Evolutionary conservation across 2,888 invertebrate species (phyloP).

Genomic region (Epirrhoe tristata): DNA sequence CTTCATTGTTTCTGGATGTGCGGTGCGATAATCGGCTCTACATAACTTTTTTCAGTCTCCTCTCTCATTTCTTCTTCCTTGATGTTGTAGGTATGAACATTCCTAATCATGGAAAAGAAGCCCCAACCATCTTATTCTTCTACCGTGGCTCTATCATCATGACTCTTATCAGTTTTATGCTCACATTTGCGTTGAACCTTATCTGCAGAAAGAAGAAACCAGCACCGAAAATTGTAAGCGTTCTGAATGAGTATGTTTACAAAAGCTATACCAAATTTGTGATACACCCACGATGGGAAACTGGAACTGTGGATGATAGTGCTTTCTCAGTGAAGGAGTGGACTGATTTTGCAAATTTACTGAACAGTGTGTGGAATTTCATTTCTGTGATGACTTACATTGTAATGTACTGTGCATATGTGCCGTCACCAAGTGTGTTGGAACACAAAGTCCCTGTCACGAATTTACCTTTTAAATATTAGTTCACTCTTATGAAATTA

Average conservation of each 20-base stretch:
- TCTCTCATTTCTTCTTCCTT: slow-evolving; percentile 3
- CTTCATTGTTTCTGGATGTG: not conserved
- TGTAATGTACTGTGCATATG: slow-evolving; percentile 4
- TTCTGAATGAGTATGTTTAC: slow-evolving; percentile 1
- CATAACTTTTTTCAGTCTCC: not conserved
- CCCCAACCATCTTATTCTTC: not conserved
- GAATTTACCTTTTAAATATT: not conserved
- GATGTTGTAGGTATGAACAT: not conserved
- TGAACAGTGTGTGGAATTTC: slow-evolving; percentile 4
- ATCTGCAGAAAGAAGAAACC: not conserved
- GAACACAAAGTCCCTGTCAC: not conserved
- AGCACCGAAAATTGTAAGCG: not conserved
- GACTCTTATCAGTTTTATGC: not conserved
- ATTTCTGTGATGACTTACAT: slow-evolving; percentile 1
- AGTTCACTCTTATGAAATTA: not conserved
- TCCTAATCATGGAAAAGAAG: not conserved
- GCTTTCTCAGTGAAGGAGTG: not conserved
- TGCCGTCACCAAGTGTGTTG: not conserved
- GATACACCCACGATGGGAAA: not conserved
- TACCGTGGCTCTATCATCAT: not conserved
- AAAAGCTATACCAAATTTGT: slow-evolving; percentile 1
- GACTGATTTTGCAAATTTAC: not conserved
- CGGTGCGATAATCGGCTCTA: not conserved
- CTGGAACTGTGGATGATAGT: not conserved
- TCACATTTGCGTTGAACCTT: not conserved